Base-by-base conservation (phyloP, 1,140 invertebrate species). In the Scaptomyza hsui region DNA sequence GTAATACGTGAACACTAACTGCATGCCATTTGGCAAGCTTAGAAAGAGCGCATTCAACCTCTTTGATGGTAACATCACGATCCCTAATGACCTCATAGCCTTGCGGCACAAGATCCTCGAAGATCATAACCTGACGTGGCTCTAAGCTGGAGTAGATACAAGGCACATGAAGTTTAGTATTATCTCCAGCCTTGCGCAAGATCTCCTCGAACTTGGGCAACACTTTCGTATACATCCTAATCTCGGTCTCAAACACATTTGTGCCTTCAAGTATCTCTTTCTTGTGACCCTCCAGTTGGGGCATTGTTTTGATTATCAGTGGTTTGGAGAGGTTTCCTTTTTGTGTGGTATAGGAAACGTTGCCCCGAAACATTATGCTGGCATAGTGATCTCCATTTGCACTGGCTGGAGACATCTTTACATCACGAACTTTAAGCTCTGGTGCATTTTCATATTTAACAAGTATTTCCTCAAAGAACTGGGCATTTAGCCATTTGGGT, bases 1-100 rank as follows among this genome's bases (percentile, higher is more conserved):
- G 53, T 1, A 63, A 37, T 0, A 89, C 0, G 19, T 78, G 72
- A 55, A 76, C 71, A 35, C 78, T 79, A n/a, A 65, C 47, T 0
- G 83, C 83, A 60, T 89, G 81, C 67, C 70, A 73, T 21, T 82
- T 82, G 29, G 81, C 83, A 6, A 89, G 19, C n/a, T 82, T 89
- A 0, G 15, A 1, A 6, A 48, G 68, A 2, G 49, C 73, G 0
- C 9, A 9, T 10, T 79, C 60, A 0, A 79, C 9, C 48, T 86
- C 83, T 10, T 71, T 47, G 9, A 39, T n/a, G n/a, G 12, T 70
- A 1, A 48, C 10, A 6, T 15, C 1, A 10, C 75, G 75, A 12
- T 39, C 49, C 1, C 71, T 55, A n/a, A 77, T n/a, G 1, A 59
- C 42, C 12, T 24, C 13, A 44, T 61, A 77, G 3, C 75, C 75